phyloP scores from a whole-genome alignment of 2,888 invertebrate genomes.

The Peribatodes rhomboidaria region DNA sequence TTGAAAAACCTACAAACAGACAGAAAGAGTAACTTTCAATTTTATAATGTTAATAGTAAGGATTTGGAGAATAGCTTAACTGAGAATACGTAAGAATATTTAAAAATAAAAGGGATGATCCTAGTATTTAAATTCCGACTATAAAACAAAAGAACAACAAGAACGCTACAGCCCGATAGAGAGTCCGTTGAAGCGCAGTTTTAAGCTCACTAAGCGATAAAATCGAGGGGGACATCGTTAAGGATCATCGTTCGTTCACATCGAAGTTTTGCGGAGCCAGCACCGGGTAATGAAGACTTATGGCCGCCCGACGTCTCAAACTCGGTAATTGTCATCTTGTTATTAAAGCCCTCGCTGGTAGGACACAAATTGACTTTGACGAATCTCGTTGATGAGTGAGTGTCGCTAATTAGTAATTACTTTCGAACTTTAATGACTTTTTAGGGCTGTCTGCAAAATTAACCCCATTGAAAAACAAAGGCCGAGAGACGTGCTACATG shows the following conservation, averaged over 20 bases:
- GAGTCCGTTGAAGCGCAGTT: constrained; percentile 38
- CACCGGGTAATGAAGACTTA: constrained; percentile 83
- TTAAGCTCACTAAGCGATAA: constrained; percentile 47
- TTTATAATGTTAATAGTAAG: no score
- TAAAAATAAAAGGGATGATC: no score
- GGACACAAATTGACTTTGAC: constrained; percentile 48
- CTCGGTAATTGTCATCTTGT: constrained; percentile 73
- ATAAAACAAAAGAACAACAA: constrained; percentile 27
- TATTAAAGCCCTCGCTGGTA: constrained; percentile 56
- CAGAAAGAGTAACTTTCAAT: no score
- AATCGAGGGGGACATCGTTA: constrained; percentile 44
- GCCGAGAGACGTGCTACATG: no score
- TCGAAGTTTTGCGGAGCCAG: constrained; percentile 70
- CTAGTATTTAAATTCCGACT: background rate
- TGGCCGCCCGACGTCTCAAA: constrained; percentile 68
- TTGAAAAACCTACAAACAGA: no score
- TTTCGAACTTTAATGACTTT: background rate
- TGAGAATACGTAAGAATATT: no score
- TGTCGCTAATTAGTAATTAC: constrained; percentile 51
- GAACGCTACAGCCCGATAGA: constrained; percentile 23
- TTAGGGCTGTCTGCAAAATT: background rate
- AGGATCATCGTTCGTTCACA: constrained; percentile 50
- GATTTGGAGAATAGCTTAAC: no score
- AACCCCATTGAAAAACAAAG: background rate
- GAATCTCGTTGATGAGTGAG: constrained; percentile 40